A percentile compares a stretch with the other conserved stretches of the same genome.
Conservation (phyloP, 2,797 vertebrate genomes). For the Orestias chungarensis region DNA sequence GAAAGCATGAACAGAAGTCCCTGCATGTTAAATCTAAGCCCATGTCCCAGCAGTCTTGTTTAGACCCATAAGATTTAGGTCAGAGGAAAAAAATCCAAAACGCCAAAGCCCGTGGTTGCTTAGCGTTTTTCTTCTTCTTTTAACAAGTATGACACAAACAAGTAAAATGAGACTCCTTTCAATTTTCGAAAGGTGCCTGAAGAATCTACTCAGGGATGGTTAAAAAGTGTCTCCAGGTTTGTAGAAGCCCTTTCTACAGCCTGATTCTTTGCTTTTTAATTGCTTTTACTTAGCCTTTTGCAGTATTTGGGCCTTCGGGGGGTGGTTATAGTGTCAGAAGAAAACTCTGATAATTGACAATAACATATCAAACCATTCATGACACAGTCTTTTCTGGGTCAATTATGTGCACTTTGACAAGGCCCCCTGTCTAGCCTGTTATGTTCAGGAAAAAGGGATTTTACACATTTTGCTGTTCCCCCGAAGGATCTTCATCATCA, state of each 20-base stretch:
- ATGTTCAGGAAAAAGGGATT: conserved; percentile 53
- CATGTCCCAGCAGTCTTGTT: conserved; percentile 30
- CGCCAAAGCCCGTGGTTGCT: conserved; percentile 21
- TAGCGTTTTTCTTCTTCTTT: conserved; percentile 7
- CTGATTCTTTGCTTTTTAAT: conserved; percentile 69
- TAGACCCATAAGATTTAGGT: conserved; percentile 49
- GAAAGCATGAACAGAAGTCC: conserved; percentile 44
- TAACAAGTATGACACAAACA: conserved; percentile 44
- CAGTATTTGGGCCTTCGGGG: conserved; percentile 41
- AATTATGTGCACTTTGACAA: conserved; percentile 66
- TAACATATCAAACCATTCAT: conserved; percentile 75
- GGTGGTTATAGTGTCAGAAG: conserved; percentile 41
- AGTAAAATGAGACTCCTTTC: conserved; percentile 40
- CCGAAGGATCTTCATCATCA: conserved; percentile 37
- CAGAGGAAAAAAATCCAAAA: conserved; percentile 35
- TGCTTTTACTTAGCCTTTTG: conserved; percentile 53
- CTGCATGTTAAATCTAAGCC: conserved; percentile 37
- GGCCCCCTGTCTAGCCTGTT: conserved; percentile 36
- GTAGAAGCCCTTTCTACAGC: conserved; percentile 47
- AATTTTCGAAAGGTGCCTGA: conserved; percentile 13
- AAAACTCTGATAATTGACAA: conserved; percentile 63
- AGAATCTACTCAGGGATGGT: conserved; percentile 14
- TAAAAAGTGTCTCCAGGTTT: conserved; percentile 21
- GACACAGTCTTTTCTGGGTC: conserved; percentile 61
- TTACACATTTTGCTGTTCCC: conserved; percentile 44